These are phyloP conservation scores for Nymphalis urticae DNA, from an alignment of 2,888 invertebrate species.

Conservation along the genomic window DNA sequence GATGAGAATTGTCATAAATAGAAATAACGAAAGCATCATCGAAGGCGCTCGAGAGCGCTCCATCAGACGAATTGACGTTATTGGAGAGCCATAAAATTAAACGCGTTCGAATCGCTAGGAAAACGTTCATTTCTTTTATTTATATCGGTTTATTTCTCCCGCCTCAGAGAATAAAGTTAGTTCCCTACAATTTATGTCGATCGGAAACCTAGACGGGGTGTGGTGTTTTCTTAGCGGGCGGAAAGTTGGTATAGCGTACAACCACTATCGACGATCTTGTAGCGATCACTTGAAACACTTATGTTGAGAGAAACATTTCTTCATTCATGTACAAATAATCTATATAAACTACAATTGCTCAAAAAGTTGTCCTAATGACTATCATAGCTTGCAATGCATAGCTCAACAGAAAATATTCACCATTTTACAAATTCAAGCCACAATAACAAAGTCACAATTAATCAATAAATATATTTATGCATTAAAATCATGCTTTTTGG, in stretches of 20 bases:
- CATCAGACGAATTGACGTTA: constrained; percentile 4
- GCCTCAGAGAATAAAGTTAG: constrained; percentile 24
- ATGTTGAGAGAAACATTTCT: too few relatives aligned
- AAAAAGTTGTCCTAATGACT: too few relatives aligned
- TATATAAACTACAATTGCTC: too few relatives aligned
- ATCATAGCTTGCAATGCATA: too few relatives aligned
- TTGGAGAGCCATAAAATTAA: constrained; percentile 32
- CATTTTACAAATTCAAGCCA: too few relatives aligned
- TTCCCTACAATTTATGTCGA: constrained; percentile 16
- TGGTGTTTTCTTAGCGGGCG: background rate
- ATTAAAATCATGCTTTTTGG: too few relatives aligned
- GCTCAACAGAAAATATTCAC: too few relatives aligned
- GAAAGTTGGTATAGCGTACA: background rate
- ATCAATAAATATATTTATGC: too few relatives aligned
- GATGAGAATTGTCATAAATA: constrained; percentile 7
- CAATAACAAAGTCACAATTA: too few relatives aligned
- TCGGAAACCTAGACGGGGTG: background rate
- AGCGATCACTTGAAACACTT: too few relatives aligned
- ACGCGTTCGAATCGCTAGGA: constrained; percentile 30
- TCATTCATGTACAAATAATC: too few relatives aligned
- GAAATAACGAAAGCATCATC: constrained; percentile 6
- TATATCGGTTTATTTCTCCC: constrained; percentile 31
- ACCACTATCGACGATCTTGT: too few relatives aligned
- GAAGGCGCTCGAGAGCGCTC: constrained; percentile 7
- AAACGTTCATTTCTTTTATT: constrained; percentile 31